phyloP scores from a whole-genome alignment of 2,797 vertebrate species.

The Glossophaga mutica region DNA sequence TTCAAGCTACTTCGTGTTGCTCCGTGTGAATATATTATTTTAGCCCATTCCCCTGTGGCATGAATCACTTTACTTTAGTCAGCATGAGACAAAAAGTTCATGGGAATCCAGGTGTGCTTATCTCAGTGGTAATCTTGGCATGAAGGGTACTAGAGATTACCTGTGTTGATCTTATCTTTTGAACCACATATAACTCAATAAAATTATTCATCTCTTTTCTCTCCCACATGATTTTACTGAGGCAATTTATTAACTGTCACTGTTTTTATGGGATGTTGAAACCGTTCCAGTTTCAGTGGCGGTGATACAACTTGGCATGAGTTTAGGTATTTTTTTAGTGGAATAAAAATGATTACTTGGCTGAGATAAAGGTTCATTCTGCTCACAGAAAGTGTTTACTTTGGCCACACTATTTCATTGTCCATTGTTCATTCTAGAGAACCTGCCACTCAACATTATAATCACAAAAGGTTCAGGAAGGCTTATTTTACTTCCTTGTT shows the following conservation, averaged over 20 bases:
- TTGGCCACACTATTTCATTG: constrained; percentile 60
- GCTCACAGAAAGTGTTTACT: constrained; percentile 59
- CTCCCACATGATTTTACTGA: constrained; percentile 15
- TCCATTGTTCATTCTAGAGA: constrained; percentile 64
- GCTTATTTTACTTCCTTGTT: constrained; percentile 56
- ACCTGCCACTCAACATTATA: constrained; percentile 47
- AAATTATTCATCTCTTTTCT: constrained; percentile 48
- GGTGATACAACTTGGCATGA: constrained; percentile 56
- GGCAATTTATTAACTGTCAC: constrained; percentile 55
- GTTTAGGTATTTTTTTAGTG: constrained; percentile 54
- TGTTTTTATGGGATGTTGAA: constrained; percentile 31
- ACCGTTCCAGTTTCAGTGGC: constrained; percentile 56
- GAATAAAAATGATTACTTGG: constrained; percentile 64
- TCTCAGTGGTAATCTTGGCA: constrained; percentile 12
- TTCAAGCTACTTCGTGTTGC: neutral
- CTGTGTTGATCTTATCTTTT: constrained; percentile 15
- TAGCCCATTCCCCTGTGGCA: neutral
- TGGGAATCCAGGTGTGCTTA: constrained; percentile 33
- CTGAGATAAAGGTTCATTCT: constrained; percentile 56
- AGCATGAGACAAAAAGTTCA: neutral
- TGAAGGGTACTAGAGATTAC: neutral
- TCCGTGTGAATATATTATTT: constrained; percentile 1
- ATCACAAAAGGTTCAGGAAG: constrained; percentile 36
- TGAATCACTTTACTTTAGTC: constrained; percentile 38
- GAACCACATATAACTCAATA: constrained; percentile 38